Evolutionary conservation across 2,888 invertebrate species (phyloP).

Genomic region (Trileptium ribeirensis): DNA sequence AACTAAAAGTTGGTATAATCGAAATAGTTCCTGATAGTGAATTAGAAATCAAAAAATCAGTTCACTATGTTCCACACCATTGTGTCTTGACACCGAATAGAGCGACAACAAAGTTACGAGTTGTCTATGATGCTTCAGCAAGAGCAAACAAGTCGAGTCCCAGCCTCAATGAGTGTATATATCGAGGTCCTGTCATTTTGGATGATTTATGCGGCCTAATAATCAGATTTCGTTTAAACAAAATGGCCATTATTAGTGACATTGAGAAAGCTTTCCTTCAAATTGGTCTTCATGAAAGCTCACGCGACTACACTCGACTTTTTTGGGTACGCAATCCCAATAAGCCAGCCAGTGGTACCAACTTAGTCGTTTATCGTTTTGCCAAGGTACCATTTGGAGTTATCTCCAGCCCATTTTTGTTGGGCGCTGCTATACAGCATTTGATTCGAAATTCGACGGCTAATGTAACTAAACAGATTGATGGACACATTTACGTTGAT

Average conservation of each 20-base stretch:
- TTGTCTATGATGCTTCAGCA: slow-evolving; percentile 35
- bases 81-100: slow-evolving; percentile 28
- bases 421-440: neutral
- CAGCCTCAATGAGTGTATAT: slow-evolving; percentile 31
- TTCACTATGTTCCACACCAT: slow-evolving; percentile 36
- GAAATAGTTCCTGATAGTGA: slow-evolving; percentile 13
- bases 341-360: neutral
- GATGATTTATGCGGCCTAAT: slow-evolving; percentile 27
- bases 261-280: slow-evolving; percentile 15
- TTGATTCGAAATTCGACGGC: neutral
- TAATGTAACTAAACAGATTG: neutral
- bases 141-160: neutral
- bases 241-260: slow-evolving; percentile 23
- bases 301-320: slow-evolving; percentile 28
- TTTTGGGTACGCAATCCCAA: slow-evolving; percentile 28
- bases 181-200: slow-evolving; percentile 28
- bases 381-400: slow-evolving; percentile 30
- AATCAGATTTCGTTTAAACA: slow-evolving; percentile 12
- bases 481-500: slow-evolving; percentile 32
- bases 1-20: slow-evolving; percentile 22
- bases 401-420: slow-evolving; percentile 24
- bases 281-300: slow-evolving; percentile 13
- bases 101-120: slow-evolving; percentile 34
- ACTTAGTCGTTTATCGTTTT: slow-evolving; percentile 27
- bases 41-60: neutral